Base-by-base conservation (phyloP, 2,113 vertebrate genomes). In the Numida meleagris region DNA sequence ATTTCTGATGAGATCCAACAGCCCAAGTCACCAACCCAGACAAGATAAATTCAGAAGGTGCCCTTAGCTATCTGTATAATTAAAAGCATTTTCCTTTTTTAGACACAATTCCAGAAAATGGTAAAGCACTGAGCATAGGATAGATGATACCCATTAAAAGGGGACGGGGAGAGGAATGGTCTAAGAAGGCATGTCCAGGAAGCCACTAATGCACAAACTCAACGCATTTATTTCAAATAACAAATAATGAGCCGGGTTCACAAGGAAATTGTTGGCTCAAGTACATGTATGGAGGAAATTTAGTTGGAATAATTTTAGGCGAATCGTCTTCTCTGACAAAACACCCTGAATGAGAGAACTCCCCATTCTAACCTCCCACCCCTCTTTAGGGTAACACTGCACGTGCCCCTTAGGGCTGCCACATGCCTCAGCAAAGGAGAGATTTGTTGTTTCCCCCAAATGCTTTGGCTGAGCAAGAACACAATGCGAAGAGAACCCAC, bases 351-450 rank as follows among this genome's bases (percentile, higher is more conserved):
- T 18, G 36, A 77, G 29, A 34, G 85, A 80, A 65, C 10, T 0
- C 29, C 63, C 29, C 4, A 9, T 27, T 78, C 14, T 75, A 42
- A 2, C 50, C 16, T 68, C 90, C 29, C 29, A 58, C 21, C 10
- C 34, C 21, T 81, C 34, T 34, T 63, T 14, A 45, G 16, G 63
- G 9, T 19, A 57, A 70, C 27, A 27, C 2, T 3, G 3, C 0
- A 1, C 46, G 18, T 5, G 50, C 19, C 15, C 38, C 38, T 4
- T 19, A 10, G 21, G 42, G 19, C 23, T 53, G 6, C 16, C 2
- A 0, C 0, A 0, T 9, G 53, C 29, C 0, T 55, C 0, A 11
- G 51, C 74, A 76, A 7, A 55, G 9, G 23, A 6, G 8, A 86
- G 88, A 83, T 63, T 14, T 31, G 4, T 5, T 72, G 4, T 42